phyloP scores from a whole-genome alignment of 2,888 invertebrate genomes.

The Meloe dianella region DNA sequence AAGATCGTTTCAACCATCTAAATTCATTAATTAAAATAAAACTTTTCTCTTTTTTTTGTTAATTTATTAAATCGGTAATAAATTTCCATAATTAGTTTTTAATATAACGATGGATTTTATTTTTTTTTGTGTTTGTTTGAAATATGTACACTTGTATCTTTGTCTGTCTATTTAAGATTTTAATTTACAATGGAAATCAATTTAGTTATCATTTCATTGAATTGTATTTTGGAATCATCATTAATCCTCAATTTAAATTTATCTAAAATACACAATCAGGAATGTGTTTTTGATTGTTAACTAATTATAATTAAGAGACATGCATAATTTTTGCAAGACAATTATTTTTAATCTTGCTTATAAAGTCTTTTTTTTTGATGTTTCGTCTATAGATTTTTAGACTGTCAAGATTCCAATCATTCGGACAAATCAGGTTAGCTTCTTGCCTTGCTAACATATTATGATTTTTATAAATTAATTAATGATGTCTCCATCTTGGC shows the following conservation, averaged over 20 bases:
- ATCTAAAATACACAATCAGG: slow-evolving; percentile 19
- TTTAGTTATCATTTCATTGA: slow-evolving; percentile 15
- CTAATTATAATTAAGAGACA: slow-evolving; percentile 17
- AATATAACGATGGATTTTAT: slow-evolving; percentile 1
- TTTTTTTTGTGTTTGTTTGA: neutral
- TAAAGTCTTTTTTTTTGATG: neutral
- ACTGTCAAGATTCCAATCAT: slow-evolving; percentile 12
- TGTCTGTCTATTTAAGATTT: slow-evolving; percentile 1
- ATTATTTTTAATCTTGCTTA: slow-evolving; percentile 2
- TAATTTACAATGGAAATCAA: slow-evolving; percentile 14
- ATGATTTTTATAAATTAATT: slow-evolving; percentile 41
- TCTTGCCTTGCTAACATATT: slow-evolving; percentile 17
- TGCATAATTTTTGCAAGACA: slow-evolving; percentile 9
- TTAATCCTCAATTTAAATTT: slow-evolving; percentile 2
- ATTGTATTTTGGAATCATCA: neutral
- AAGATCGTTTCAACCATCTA: neutral
- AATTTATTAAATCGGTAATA: slow-evolving; percentile 2
- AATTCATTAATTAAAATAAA: neutral
- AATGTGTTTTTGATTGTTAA: slow-evolving; percentile 22
- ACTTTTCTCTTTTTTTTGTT: neutral
- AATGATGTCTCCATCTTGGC: slow-evolving; percentile 40
- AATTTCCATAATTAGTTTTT: slow-evolving; percentile 12
- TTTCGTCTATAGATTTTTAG: neutral
- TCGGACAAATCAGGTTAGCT: slow-evolving; percentile 9
- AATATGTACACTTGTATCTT: no score